Evolutionary conservation across 2,797 vertebrate genomes (phyloP), one percentile per base, ranked within the genome.

Genomic region (Acrocephalus scirpaceus): DNA sequence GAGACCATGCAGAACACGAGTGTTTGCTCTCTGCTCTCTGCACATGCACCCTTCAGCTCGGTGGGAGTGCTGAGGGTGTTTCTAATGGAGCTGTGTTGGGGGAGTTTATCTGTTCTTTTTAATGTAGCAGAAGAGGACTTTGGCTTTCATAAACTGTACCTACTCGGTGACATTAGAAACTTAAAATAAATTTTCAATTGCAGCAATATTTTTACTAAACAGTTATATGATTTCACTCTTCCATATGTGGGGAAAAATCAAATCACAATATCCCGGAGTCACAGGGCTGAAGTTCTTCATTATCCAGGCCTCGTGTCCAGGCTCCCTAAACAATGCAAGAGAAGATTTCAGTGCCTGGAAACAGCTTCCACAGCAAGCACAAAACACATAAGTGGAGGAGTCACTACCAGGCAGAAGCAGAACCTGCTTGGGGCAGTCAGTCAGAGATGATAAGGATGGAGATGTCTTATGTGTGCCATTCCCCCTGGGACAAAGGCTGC

Each of bases 161-260:
- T 97, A 80, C 65, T 91, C 27, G 8, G 84, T 96, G 83, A 91
- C 83, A 78, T 96, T 96, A 96, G 86, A 95, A 96, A 92, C 77
- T 75, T 88, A 73, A 96, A 97, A 94, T 96, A 96, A 96, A 92
- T 96, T 94, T 97, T 85, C 86, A 90, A 27, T 94, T 96, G 44
- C 62, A 86, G 91, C 86, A 90, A 77, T 87, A 53, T 88, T 96
- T 86, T 86, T 95, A 75, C 90, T 92, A 94, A 94, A 92, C 65
- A 86, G 40, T 66, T 15, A 92, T 0, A 50, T 91, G 86, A 90
- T 95, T 96, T 96, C 60, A 65, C 71, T 92, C 61, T 80, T 96
- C 78, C 10, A 0, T 64, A 14, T 66, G 32, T 34, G 86, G 77
- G 78, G 44, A 18, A 76, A 94, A 71, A 13, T 26, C 19, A 62